Conservation (phyloP, 2,888 invertebrate genomes). For the Ichneumon xanthorius region DNA sequence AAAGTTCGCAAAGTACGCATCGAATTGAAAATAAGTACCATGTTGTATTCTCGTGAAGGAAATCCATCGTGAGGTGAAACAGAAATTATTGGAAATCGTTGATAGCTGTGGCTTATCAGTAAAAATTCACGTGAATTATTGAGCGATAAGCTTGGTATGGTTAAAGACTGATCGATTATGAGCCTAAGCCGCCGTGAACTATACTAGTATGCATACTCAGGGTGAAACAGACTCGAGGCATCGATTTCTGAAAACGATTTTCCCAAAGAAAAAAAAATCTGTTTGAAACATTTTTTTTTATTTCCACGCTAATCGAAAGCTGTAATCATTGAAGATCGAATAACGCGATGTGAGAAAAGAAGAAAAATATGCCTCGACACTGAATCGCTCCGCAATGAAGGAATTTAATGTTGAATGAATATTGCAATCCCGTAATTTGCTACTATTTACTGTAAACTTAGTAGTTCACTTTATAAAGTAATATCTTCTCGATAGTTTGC, state of each 20-base stretch:
- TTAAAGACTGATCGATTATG: slow-evolving; percentile 77
- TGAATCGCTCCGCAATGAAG: slow-evolving; percentile 30
- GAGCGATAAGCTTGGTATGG: slow-evolving; percentile 59
- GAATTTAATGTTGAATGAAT: slow-evolving; percentile 59
- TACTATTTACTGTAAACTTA: slow-evolving; percentile 61
- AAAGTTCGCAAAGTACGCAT: slow-evolving; percentile 47
- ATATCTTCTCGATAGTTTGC: slow-evolving; percentile 62
- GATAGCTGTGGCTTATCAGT: slow-evolving; percentile 29
- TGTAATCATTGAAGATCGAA: not conserved
- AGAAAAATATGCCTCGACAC: slow-evolving; percentile 28
- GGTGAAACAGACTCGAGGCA: slow-evolving; percentile 29
- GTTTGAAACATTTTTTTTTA: not conserved
- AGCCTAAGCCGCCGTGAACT: slow-evolving; percentile 66
- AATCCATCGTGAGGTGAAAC: slow-evolving; percentile 49
- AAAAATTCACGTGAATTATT: slow-evolving; percentile 40
- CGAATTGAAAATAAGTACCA: slow-evolving; percentile 46
- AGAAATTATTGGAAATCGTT: slow-evolving; percentile 34
- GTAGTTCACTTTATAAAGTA: slow-evolving; percentile 48
- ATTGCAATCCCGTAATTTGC: slow-evolving; percentile 65
- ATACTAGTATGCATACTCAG: slow-evolving; percentile 30
- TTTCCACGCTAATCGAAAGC: not conserved
- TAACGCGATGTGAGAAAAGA: slow-evolving; percentile 4
- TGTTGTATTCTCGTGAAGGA: slow-evolving; percentile 39
- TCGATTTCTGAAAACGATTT: slow-evolving; percentile 5
- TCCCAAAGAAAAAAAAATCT: slow-evolving; percentile 5